Evolutionary conservation across 2,113 vertebrate species (phyloP).

Genomic region (Podarcis muralis): DNA sequence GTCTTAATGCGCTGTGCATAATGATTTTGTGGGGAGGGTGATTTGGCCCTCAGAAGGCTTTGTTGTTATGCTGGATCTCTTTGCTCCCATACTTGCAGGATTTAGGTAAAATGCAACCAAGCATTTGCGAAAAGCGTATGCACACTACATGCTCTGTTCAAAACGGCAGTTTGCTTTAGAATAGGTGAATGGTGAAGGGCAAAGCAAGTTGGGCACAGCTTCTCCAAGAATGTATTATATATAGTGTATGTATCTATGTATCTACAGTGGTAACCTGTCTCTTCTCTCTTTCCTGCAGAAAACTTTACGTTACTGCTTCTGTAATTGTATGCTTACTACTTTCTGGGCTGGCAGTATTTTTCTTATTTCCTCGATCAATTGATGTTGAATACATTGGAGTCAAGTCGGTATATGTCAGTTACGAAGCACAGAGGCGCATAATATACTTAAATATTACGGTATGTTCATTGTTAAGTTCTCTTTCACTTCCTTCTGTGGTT

Average conservation of each 20-base stretch:
- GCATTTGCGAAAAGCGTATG: not conserved
- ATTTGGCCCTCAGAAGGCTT: not conserved
- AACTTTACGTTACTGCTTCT: constrained; percentile 93
- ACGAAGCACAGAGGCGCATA: constrained; percentile 80
- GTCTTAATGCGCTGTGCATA: not conserved
- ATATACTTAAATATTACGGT: constrained; percentile 97
- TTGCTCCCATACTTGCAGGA: not conserved
- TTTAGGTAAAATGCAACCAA: not conserved
- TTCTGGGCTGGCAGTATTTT: constrained; percentile 93
- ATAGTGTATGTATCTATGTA: not conserved
- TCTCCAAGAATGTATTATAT: not conserved
- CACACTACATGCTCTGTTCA: not conserved
- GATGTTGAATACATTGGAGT: constrained; percentile 93
- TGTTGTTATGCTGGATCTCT: not conserved
- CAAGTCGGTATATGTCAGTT: constrained; percentile 91
- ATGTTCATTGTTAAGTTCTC: constrained; percentile 47
- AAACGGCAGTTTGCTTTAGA: not conserved
- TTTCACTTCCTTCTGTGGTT: not conserved
- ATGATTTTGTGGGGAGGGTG: not conserved
- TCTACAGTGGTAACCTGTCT: not conserved
- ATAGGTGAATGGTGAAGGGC: not conserved
- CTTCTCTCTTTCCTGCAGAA: constrained; percentile 74
- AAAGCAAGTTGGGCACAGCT: not conserved
- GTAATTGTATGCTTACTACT: constrained; percentile 91
- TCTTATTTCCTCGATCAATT: constrained; percentile 95